A percentile compares a stretch with the other conserved stretches of the same genome.
Evolutionary conservation across 2,113 vertebrate genomes (phyloP).

Genomic region (Siniperca chuatsi): DNA sequence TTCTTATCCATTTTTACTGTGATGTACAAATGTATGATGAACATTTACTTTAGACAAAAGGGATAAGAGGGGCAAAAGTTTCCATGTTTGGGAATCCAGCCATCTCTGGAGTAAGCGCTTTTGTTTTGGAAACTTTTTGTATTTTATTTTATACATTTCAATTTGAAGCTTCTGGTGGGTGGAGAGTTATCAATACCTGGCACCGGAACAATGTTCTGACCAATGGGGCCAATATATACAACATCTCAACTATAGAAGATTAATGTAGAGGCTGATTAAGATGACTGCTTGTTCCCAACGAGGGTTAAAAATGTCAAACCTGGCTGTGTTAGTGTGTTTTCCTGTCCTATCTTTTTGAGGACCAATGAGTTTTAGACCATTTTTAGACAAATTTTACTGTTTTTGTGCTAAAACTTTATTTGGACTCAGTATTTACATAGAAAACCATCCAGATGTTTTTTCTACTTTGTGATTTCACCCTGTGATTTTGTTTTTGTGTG

Average conservation of each 20-base stretch:
- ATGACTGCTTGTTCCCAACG: slow-evolving; percentile 9
- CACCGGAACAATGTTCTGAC: background rate
- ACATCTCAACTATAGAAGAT: background rate
- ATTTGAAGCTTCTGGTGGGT: background rate
- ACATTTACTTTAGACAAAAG: background rate
- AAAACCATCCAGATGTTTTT: background rate
- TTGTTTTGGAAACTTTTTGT: background rate
- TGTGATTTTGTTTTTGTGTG: background rate
- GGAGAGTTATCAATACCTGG: background rate
- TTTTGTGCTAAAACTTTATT: background rate
- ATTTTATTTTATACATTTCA: slow-evolving; percentile 2
- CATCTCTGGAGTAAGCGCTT: background rate
- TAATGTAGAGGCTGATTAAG: slow-evolving; percentile 9
- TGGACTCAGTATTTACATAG: background rate
- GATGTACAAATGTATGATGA: slow-evolving; percentile 4
- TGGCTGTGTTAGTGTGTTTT: background rate
- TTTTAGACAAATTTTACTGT: background rate
- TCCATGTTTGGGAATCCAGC: background rate
- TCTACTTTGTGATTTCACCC: background rate
- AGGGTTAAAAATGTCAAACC: slow-evolving; percentile 12
- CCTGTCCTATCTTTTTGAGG: background rate
- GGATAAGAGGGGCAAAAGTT: background rate
- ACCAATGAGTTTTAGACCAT: background rate
- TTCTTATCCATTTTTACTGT: background rate
- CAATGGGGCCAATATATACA: background rate